phyloP scores from a whole-genome alignment of 2,113 vertebrate genomes.

The Phrynosoma platyrhinos region DNA sequence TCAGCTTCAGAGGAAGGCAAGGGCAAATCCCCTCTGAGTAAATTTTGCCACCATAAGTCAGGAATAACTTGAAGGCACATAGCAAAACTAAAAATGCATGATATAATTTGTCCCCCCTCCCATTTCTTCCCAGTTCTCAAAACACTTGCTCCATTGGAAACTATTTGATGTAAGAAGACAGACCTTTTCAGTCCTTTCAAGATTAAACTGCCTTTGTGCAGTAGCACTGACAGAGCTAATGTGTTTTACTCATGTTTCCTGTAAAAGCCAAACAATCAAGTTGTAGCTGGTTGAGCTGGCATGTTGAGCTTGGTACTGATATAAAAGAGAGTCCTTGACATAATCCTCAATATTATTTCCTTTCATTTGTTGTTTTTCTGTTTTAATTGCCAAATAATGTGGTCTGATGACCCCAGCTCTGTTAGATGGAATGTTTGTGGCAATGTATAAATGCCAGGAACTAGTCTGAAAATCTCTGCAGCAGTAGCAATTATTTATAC shows the following conservation, averaged over 20 bases:
- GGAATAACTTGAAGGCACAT: neutral
- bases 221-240: neutral
- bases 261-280: neutral
- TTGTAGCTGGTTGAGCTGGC: rapidly evolving
- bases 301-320: slow-evolving; percentile 10
- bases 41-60: too few relatives aligned
- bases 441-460: neutral
- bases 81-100: neutral
- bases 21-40: too few relatives aligned
- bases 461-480: neutral
- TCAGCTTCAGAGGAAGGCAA: too few relatives aligned
- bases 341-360: neutral
- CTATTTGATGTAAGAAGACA: neutral
- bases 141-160: neutral
- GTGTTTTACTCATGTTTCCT: slow-evolving; percentile 1
- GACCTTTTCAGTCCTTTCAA: neutral
- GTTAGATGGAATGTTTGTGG: neutral
- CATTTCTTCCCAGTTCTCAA: neutral
- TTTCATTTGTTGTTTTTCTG: slow-evolving; percentile 9
- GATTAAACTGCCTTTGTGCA: neutral
- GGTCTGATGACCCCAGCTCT: neutral
- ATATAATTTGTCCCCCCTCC: neutral
- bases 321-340: slow-evolving; percentile 24
- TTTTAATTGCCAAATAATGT: slow-evolving; percentile 16
- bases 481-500: neutral